Conservation (phyloP, 2,797 vertebrate genomes). For the Carcharodon carcharias region DNA sequence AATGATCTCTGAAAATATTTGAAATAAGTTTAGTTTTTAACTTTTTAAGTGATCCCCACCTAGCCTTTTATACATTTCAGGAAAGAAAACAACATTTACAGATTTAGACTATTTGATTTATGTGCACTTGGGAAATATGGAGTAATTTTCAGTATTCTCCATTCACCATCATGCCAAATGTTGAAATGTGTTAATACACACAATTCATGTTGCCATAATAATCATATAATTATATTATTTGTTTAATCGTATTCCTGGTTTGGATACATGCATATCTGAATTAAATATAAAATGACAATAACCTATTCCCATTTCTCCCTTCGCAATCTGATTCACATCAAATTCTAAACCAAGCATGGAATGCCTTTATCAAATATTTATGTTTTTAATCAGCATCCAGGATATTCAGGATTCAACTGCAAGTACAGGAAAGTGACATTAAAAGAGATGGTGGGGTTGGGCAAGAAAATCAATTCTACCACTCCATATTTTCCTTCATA, state of each 20-base stretch:
- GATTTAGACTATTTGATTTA: background rate
- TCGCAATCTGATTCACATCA: background rate
- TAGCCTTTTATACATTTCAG: background rate
- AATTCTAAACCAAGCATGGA: background rate
- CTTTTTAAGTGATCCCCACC: background rate
- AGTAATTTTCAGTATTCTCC: background rate
- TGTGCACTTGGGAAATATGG: background rate
- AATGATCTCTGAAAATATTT: background rate
- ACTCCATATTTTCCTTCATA: background rate
- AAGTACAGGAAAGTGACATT: background rate
- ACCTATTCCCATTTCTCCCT: background rate
- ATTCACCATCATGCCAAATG: background rate
- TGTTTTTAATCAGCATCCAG: background rate
- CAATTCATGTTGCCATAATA: background rate
- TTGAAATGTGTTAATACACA: background rate
- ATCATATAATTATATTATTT: background rate
- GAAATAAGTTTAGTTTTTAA: background rate
- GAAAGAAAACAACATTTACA: background rate
- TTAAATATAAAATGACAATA: background rate
- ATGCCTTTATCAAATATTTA: constrained; percentile 6
- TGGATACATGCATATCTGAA: background rate
- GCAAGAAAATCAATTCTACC: background rate
- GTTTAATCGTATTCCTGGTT: background rate
- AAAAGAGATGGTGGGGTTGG: no score
- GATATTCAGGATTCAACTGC: background rate